Evolutionary conservation across 2,888 invertebrate species (phyloP), one percentile per base, ranked within the genome.

Genomic region (Stomorhina lunata): DNA sequence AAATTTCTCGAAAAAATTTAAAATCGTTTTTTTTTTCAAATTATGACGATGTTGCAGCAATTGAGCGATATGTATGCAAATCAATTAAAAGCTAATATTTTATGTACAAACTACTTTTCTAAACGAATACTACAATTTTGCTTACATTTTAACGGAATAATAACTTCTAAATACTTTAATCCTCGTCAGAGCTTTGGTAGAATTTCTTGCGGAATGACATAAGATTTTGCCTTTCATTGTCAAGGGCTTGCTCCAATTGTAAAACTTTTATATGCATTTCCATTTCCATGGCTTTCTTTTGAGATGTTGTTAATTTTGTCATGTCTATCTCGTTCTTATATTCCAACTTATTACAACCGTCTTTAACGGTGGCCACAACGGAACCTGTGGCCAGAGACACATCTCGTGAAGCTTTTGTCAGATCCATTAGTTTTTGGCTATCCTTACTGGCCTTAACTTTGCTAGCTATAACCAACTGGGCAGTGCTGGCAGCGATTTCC

Each of bases 381-480:
- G 94, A 94, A 27, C 96, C 98, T 0, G 98, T 98, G 55, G 98
- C 97, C 86, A 95, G 94, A 61, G 98, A 97, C 0, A 99, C 99
- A 81, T 94, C 93, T 84, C 96, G 95, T 10, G 98, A 98, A 1
- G 99, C 98, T 82, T 93, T 93, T 0, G 96, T 95, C 80, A 99
- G 93, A 43, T 95, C 94, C n/a, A 93, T 91, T 83, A 99, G 93
- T 88, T 96, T 95, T 85, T 92, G 92, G 87, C 98, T 96, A 81
- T 94, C 94, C 85, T 96, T 94, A 86, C 96, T 95, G 0, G 99
- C 98, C 92, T 99, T 98, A 6, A 99, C 99, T 75, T 97, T 94
- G 84, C 98, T 98, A 12, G 99, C 98, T 0, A 99, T 98, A 66
- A 99, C 99, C 78, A 99, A 93, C 92, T 99, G 99, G 59, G 99